phyloP scores from a whole-genome alignment of 2,888 invertebrate species.

The Diadegma fenestrale region DNA sequence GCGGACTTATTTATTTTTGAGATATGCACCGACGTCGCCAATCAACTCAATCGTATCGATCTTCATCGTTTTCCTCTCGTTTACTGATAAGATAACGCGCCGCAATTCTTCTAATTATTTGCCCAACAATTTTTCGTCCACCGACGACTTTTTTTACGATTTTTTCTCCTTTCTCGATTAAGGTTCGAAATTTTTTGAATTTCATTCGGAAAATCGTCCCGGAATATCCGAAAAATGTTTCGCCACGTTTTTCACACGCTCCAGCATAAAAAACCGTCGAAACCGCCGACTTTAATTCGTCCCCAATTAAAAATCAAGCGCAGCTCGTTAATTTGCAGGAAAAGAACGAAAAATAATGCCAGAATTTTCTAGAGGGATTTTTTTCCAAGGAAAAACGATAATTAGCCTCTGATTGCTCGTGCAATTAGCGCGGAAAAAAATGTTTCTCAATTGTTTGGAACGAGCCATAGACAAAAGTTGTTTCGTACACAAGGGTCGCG shows the following conservation, averaged over 20 bases:
- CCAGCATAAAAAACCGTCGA: not conserved
- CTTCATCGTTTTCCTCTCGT: not conserved
- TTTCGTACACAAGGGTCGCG: not conserved
- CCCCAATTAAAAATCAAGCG: not conserved
- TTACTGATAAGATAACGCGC: conserved; percentile 16
- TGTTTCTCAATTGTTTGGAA: not conserved
- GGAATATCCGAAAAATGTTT: not conserved
- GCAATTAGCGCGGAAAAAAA: not conserved
- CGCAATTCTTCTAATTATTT: conserved; percentile 3
- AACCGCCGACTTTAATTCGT: not conserved
- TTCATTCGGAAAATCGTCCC: not conserved
- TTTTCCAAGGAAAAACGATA: not conserved
- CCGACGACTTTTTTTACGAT: not conserved
- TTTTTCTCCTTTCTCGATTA: too few relatives aligned
- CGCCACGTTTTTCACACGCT: not conserved
- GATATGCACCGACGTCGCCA: conserved; percentile 13
- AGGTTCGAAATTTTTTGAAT: not conserved
- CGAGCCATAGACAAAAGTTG: not conserved
- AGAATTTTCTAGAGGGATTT: not conserved
- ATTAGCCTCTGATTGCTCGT: not conserved
- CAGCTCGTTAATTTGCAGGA: not conserved
- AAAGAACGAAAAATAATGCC: not conserved
- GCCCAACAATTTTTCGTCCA: not conserved
- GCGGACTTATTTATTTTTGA: conserved; percentile 19
- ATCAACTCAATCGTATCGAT: conserved; percentile 14